Base-by-base conservation (phyloP, 2,113 vertebrate genomes). In the Peucedramus taeniatus region DNA sequence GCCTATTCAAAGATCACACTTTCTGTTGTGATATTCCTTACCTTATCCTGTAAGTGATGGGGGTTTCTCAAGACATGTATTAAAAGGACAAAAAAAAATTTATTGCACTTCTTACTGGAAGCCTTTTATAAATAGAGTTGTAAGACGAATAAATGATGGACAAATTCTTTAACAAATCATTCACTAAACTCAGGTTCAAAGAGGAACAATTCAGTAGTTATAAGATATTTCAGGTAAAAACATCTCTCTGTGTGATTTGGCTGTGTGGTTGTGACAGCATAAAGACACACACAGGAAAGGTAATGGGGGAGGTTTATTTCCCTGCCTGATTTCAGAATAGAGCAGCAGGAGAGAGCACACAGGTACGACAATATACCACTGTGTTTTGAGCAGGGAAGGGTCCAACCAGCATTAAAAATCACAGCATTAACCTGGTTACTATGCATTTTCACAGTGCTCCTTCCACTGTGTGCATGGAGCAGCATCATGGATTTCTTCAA, bases 291-390 rank as follows among this genome's bases (percentile, higher is more conserved):
- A 42, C 17, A 60, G 21, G 40, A 80, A 80, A 70, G 22, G 9
- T 15, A 53, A 30, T 11, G 16, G 33, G 4, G 24, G 6, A 56
- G 15, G 24, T 49, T 71, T 57, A 17, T 71, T 87, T 74, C 28
- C 30, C 27, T 71, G n/a, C 3, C 45, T 70, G 30, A 51, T 60
- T 94, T 86, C n/a, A 79, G 33, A 56, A 70, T 31, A 37, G 14
- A 77, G 21, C 39, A 77, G 17, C 13, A 53, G 20, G 23, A 39
- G 24, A 71, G 24, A 31, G 23, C 28, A 53, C 24, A 31, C 5
- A 59, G 35, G 13, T 35, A 31, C 0, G 0, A 40, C 6, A 54
- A 40, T 11, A 10, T 13, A 12, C 4, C 23, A 15, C 22, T 49
- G 26, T 37, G 18, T 35, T 54, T 75, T 64, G 39, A 70, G 82